Percentiles rank a stretch among this genome's conserved stretches.
phyloP scores from a whole-genome alignment of 2,113 vertebrate species.

The Alectura lathami region DNA sequence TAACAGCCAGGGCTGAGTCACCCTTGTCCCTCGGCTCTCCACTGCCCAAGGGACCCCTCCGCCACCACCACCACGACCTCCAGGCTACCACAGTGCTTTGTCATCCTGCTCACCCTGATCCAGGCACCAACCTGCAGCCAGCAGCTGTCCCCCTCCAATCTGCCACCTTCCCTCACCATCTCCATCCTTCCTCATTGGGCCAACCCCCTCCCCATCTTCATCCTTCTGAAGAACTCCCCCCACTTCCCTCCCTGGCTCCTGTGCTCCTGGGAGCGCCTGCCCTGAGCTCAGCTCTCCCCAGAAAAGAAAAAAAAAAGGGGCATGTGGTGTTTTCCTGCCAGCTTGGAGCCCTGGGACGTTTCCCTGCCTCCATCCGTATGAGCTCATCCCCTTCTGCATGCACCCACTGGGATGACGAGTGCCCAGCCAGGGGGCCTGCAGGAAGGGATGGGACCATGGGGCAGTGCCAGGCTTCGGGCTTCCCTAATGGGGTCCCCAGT shows the following conservation, averaged over 20 bases:
- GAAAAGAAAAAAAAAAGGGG: too few relatives aligned
- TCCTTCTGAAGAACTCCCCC: neutral
- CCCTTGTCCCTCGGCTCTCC: accelerated
- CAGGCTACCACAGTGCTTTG: neutral
- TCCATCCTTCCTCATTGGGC: neutral
- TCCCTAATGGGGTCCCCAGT: neutral
- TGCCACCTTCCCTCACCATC: neutral
- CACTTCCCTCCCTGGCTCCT: neutral
- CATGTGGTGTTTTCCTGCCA: neutral
- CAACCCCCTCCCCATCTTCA: accelerated
- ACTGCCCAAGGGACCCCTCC: neutral
- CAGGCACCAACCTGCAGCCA: neutral
- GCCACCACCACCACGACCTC: neutral
- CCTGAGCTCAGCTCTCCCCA: neutral
- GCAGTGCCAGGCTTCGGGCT: neutral
- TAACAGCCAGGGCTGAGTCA: neutral
- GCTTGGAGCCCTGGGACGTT: neutral
- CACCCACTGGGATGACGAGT: neutral
- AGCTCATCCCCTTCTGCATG: neutral
- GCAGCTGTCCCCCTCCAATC: neutral
- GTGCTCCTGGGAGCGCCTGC: neutral
- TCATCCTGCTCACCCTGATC: neutral
- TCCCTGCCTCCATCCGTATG: neutral
- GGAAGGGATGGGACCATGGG: neutral
- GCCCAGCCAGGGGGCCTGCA: neutral